phyloP scores from a whole-genome alignment of 2,113 vertebrate genomes.

The Syngnathus floridae region DNA sequence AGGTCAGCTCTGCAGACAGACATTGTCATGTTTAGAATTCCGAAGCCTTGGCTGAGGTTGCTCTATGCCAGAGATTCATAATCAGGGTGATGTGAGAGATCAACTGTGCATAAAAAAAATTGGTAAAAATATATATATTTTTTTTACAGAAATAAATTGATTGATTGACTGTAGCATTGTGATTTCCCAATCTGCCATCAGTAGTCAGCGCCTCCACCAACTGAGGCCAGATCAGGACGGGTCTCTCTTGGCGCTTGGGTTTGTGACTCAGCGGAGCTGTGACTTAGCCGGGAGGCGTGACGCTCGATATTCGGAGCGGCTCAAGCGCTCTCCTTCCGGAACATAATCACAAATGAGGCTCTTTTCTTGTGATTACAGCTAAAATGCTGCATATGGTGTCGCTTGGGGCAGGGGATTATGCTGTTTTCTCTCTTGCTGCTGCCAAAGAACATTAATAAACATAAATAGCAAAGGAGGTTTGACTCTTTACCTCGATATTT shows the following conservation, averaged over 20 bases:
- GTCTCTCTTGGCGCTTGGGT: constrained; percentile 25
- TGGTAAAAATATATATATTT: neutral
- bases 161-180: neutral
- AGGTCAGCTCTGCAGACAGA: neutral
- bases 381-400: neutral
- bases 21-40: neutral
- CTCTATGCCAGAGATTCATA: too few relatives aligned
- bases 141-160: too few relatives aligned
- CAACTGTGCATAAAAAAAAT: neutral
- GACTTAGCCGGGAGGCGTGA: constrained; percentile 22
- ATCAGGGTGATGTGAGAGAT: too few relatives aligned
- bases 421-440: neutral
- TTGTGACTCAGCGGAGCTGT: constrained; percentile 32
- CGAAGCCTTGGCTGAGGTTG: too few relatives aligned
- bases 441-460: neutral
- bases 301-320: neutral
- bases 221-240: constrained; percentile 18
- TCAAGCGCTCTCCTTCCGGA: neutral
- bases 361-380: neutral
- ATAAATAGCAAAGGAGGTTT: constrained; percentile 4
- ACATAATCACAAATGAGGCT: neutral
- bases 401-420: neutral
- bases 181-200: neutral
- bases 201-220: neutral
- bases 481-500: neutral